phyloP scores from a whole-genome alignment of 2,797 vertebrate species.

The Acipenser transmontanus region DNA sequence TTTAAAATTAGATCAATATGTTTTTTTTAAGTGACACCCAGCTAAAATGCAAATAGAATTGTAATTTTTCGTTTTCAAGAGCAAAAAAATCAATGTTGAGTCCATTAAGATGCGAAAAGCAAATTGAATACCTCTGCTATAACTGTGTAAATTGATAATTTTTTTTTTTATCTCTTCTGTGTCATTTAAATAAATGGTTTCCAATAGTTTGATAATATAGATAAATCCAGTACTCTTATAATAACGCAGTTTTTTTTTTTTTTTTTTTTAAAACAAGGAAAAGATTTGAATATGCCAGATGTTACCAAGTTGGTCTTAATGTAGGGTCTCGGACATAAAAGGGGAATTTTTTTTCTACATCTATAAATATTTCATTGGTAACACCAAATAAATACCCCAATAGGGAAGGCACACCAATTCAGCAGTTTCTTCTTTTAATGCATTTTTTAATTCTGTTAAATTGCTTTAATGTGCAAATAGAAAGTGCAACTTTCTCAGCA shows the following conservation, averaged over 20 bases:
- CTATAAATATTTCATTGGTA: slow-evolving; percentile 16
- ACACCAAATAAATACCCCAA: slow-evolving; percentile 20
- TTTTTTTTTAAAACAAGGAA: slow-evolving; percentile 1
- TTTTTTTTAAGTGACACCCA: slow-evolving; percentile 32
- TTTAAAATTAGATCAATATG: slow-evolving; percentile 41
- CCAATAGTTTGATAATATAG: slow-evolving; percentile 9
- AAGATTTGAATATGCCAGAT: background rate
- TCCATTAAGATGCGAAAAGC: slow-evolving; percentile 26
- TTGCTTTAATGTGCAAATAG: slow-evolving; percentile 5
- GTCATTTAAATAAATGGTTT: slow-evolving; percentile 33
- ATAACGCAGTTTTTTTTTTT: too few relatives aligned
- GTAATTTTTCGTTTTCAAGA: slow-evolving; percentile 22
- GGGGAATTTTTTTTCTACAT: background rate
- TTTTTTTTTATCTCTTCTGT: slow-evolving; percentile 27
- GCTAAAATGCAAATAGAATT: slow-evolving; percentile 37
- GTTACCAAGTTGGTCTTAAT: background rate
- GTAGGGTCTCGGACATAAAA: background rate
- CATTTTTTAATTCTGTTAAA: slow-evolving; percentile 25
- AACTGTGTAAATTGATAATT: slow-evolving; percentile 39
- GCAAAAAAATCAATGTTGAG: slow-evolving; percentile 32
- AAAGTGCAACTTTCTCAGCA: slow-evolving; percentile 11
- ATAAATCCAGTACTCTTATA: background rate
- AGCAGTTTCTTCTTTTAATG: slow-evolving; percentile 17
- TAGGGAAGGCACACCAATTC: slow-evolving; percentile 10
- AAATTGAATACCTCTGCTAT: slow-evolving; percentile 17